phyloP scores from a whole-genome alignment of 64 coral and sea anemone genomes.

The Porites australiensis region DNA sequence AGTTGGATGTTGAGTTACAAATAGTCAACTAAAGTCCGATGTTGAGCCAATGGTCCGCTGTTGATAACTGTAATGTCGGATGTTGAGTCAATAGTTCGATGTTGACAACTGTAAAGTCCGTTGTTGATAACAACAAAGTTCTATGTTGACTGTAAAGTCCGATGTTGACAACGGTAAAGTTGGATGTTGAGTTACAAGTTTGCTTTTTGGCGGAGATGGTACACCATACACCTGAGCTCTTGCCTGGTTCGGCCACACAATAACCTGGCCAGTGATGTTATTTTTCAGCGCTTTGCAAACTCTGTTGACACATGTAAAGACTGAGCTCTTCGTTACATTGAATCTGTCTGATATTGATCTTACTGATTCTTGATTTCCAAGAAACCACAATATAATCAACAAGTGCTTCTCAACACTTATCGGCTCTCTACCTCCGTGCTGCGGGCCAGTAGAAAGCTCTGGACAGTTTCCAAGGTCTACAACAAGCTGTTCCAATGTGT shows the following conservation, averaged over 20 bases:
- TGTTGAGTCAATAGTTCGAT: too few species aligned
- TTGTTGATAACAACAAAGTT: too few species aligned
- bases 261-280: neutral
- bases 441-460: conserved; percentile 9
- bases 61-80: too few species aligned
- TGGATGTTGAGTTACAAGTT: too few species aligned
- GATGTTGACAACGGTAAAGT: too few species aligned
- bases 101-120: too few species aligned
- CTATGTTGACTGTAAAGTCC: too few species aligned
- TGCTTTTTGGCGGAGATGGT: too few species aligned
- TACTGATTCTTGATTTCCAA: conserved; percentile 35
- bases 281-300: conserved; percentile 43
- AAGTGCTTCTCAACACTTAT: conserved; percentile 36
- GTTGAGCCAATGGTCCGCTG: too few species aligned
- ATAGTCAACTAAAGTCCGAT: too few species aligned
- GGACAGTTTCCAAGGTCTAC: conserved; percentile 15
- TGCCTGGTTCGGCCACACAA: neutral
- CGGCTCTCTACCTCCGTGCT: conserved; percentile 28
- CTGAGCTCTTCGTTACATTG: conserved; percentile 22
- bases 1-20: too few species aligned
- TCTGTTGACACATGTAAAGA: conserved; percentile 14
- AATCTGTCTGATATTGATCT: conserved; percentile 18
- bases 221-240: neutral
- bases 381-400: conserved; percentile 37
- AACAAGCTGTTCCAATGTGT: conserved; percentile 25